Conservation (phyloP, 2,888 invertebrate species). For the Zonitis immaculata region DNA sequence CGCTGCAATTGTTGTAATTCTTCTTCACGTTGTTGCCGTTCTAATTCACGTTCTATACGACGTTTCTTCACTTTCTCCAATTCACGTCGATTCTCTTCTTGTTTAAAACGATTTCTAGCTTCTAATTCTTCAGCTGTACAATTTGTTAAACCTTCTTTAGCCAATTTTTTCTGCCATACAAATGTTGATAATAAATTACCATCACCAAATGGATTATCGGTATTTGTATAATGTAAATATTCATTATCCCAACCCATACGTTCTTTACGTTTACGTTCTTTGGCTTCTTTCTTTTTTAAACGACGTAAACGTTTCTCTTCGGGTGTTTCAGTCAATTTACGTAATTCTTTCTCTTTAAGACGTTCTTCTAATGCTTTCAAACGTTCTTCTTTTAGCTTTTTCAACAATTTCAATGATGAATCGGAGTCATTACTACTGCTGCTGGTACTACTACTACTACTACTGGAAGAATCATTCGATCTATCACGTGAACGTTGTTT, state of each 20-base stretch:
- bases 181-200: slow-evolving; percentile 91
- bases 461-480: neutral
- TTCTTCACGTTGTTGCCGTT: slow-evolving; percentile 75
- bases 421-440: slow-evolving; percentile 32
- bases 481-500: neutral
- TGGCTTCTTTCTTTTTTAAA: slow-evolving; percentile 84
- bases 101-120: slow-evolving; percentile 75
- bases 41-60: slow-evolving; percentile 81
- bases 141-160: slow-evolving; percentile 83
- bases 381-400: slow-evolving; percentile 69
- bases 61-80: slow-evolving; percentile 91
- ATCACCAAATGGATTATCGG: slow-evolving; percentile 98
- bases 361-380: slow-evolving; percentile 61
- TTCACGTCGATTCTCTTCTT: slow-evolving; percentile 87
- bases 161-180: slow-evolving; percentile 94
- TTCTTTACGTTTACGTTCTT: slow-evolving; percentile 81
- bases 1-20: slow-evolving; percentile 81
- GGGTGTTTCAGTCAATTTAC: slow-evolving; percentile 90
- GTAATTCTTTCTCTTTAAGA: slow-evolving; percentile 64
- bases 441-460: slow-evolving; percentile 14
- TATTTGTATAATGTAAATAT: slow-evolving; percentile 94
- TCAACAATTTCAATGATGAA: slow-evolving; percentile 60
- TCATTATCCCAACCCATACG: slow-evolving; percentile 98
- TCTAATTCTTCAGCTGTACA: slow-evolving; percentile 77
- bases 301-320: slow-evolving; percentile 84